Base-by-base conservation (phyloP, 2,113 vertebrate genomes). In the Entomyzon cyanotis region DNA sequence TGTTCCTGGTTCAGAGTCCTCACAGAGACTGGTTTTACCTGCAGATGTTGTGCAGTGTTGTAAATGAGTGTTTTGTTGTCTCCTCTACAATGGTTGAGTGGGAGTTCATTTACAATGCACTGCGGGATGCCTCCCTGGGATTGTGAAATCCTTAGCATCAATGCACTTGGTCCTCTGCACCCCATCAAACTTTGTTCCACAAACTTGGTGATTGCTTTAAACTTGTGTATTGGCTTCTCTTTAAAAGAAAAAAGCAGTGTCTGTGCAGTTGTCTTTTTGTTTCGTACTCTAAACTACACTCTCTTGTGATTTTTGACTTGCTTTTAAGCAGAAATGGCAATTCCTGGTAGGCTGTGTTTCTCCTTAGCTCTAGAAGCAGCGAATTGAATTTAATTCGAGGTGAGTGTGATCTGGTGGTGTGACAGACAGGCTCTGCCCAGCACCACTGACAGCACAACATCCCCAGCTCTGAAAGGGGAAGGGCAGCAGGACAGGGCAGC, bases 1-100 rank as follows among this genome's bases (percentile, higher is more conserved):
- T 46, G 70, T 59, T 76, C 79, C 84, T 65, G 55, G 82, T 94
- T 95, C 67, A 93, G n/a, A 90, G 82, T 89, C 67, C 82, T 94
- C 53, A 28, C 53, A 83, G 63, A 64, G 95, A 92, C 92, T 93
- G 88, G 90, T 96, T 96, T 86, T 93, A 85, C 95, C 85, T 94
- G 92, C 46, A 83, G 58, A 64, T 76, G 62, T 53, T 69, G 21
- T 41, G 55, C 47, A 56, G 60, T 59, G 60, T 20, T 95, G 79
- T 85, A 69, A 91, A 69, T 13, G 20, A 53, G 63, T 58, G 49
- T 69, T 91, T 75, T 78, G n/a, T 84, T 91, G 75, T 37, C 75
- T 89, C 22, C 85, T 74, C 33, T 64, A 1, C 60, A 23, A 7
- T 5, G 44, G 10, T 12, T 78, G 80, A 92, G 92, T 95, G 73